Conservation (phyloP, 2,888 invertebrate genomes). For the Athripsodes cinereus region DNA sequence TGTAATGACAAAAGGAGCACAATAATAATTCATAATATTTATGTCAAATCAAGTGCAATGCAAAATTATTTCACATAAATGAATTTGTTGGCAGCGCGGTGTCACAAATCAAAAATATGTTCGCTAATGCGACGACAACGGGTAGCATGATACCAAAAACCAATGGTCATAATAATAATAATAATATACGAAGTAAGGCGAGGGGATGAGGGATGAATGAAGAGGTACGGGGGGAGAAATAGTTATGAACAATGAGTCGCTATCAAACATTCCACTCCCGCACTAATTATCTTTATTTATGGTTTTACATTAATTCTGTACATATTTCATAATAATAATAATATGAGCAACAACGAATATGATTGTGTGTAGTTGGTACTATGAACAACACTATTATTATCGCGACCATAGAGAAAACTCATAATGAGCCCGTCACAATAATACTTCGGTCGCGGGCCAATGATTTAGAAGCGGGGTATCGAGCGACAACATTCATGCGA, state of each 20-base stretch:
- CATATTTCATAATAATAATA: conserved; percentile 21
- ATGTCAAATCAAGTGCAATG: not conserved
- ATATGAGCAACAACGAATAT: not conserved
- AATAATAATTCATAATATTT: not conserved
- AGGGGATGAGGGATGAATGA: not conserved
- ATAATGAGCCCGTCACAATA: conserved; percentile 23
- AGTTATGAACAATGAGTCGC: conserved; percentile 25
- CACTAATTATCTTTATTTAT: conserved; percentile 29
- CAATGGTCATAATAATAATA: no score
- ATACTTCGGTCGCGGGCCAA: conserved; percentile 20
- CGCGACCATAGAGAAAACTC: conserved; percentile 21
- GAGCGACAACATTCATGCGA: conserved; percentile 12
- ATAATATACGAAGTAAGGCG: conserved; percentile 15
- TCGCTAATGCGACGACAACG: conserved; percentile 20
- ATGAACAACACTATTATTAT: conserved; percentile 17
- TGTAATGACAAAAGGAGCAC: not conserved
- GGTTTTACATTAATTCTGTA: conserved; percentile 27
- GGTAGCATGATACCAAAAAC: no score
- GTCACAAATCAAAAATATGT: conserved; percentile 28
- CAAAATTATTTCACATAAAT: conserved; percentile 1
- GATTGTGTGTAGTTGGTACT: not conserved
- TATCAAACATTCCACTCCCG: conserved; percentile 26
- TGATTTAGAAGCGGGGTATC: conserved; percentile 22
- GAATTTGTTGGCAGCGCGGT: conserved; percentile 15
- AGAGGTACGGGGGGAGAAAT: not conserved